Percentiles rank a stretch among this genome's conserved stretches.
Evolutionary conservation across 2,888 invertebrate species (phyloP).

Genomic region (Mesochorus sp.): DNA sequence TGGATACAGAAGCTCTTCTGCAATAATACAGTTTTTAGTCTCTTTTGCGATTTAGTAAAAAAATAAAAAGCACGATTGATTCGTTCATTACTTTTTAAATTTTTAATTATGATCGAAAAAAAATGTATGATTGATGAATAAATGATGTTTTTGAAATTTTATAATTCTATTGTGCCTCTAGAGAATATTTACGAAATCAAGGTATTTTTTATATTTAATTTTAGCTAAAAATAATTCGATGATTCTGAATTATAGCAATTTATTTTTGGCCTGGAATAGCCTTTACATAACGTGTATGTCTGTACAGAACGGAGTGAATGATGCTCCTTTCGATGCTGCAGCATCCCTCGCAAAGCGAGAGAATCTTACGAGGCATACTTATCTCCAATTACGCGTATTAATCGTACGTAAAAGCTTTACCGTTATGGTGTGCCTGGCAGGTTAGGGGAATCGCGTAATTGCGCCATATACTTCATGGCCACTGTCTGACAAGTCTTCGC

Average conservation of each 20-base stretch:
- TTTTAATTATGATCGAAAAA: too few relatives aligned
- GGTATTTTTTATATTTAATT: too few relatives aligned
- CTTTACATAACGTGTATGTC: background rate
- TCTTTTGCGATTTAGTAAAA: too few relatives aligned
- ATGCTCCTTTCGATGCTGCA: conserved; percentile 36
- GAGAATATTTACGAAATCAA: too few relatives aligned
- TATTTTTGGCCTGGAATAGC: background rate
- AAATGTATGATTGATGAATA: too few relatives aligned
- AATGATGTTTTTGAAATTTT: too few relatives aligned
- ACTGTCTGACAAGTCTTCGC: conserved; percentile 38
- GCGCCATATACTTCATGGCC: conserved; percentile 56
- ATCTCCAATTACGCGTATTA: conserved; percentile 66
- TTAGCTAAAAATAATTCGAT: conserved; percentile 3
- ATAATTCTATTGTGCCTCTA: too few relatives aligned
- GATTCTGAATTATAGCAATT: too few relatives aligned
- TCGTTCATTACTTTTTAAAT: too few relatives aligned
- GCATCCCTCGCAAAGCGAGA: conserved; percentile 50
- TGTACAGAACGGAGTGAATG: conserved; percentile 19
- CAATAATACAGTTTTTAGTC: too few relatives aligned
- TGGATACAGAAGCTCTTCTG: conserved; percentile 1
- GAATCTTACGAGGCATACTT: conserved; percentile 61
- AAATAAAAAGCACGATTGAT: too few relatives aligned
- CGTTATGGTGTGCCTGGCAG: conserved; percentile 61
- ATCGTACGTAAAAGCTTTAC: conserved; percentile 66
- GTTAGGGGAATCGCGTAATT: conserved; percentile 52